Base-by-base conservation (phyloP, 2,888 invertebrate genomes). In the Ctenicera cuprea region DNA sequence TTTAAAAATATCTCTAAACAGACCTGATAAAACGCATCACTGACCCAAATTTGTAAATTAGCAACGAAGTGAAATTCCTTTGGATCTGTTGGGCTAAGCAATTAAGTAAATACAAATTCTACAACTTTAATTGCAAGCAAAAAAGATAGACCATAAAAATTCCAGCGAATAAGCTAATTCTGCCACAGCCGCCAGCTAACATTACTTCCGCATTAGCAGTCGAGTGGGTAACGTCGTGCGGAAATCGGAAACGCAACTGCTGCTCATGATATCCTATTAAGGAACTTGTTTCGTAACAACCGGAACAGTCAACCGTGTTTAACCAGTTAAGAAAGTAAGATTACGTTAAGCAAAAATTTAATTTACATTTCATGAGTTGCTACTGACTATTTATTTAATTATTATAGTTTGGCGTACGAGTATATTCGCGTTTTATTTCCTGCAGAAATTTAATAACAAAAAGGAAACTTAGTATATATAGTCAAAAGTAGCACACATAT, bases 211-310 rank as follows among this genome's bases (percentile, higher is more conserved):
- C 50, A 37, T 68, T 61, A 37, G 18, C 43, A 26, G 38, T 16
- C 43, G 45, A 59, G 59, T 38, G 59, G 14, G 26, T 2, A 26
- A 68, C 38, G 45, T 59, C 16, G 59, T 38, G 16, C 68, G 68
- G 67, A 68, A 68, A 68, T 61, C 68, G 66, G 66, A 67, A 67
- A 48, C 16, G 5, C 68, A 20, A 8, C 22, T 45, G 41, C 38
- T 41, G n/a, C n/a, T 52, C 26, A 18, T 30, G 26, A 22, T 33
- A 38, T 59, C 38, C 57, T 16, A 33, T 57, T 57, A 57, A 30
- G 43, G 45, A 68, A 61, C 59, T 57, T 16, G 41, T 68, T 68
- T 57, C 68, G 59, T 68, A 68, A 68, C 38, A 45, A 68, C 68
- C 68, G 68, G 68, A 68, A 68, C 57, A 67, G 38, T 14, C 20